Base-by-base conservation (phyloP, 2,797 vertebrate species). In the Falco columbarius region DNA sequence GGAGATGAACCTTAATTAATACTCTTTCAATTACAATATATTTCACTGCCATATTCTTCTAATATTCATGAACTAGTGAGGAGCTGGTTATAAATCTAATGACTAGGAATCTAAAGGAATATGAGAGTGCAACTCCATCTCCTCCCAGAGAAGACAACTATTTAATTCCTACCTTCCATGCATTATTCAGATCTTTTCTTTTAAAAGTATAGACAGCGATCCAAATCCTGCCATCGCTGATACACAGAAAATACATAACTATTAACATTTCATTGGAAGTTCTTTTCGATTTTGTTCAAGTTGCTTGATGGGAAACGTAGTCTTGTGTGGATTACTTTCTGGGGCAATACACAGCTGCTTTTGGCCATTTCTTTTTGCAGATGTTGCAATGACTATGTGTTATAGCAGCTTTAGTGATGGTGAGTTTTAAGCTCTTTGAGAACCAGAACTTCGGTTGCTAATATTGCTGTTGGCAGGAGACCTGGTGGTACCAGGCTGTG, bases 1-100 rank as follows among this genome's bases (percentile, higher is more conserved):
- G n/a, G 89, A 94, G 84, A 96, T 59, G 88, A 95, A 66, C 77
- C 85, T 79, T 95, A 96, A 97, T 97, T 96, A 97, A 95, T 96
- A 96, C 93, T 86, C 92, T 91, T 96, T 93, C 96, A 94, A 89
- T 95, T 93, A 75, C 92, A 95, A 80, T 93, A 58, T 91, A 90
- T 87, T 81, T 92, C 93, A 87, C 89, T 96, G 91, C 95, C 94
- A 81, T 85, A 87, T 87, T 92, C 81, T 75, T 91, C 89, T 89
- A 95, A 82, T 96, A 90, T 95, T 94, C 94, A 95, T 94, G 95
- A 93, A 79, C 66, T 42, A 58, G 58, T 44, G 67, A 86, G 61
- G 54, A 82, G 73, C 55, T 79, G 88, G 54, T 84, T 87, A 79
- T 87, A 86, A 88, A 92, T 91, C 93, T 90, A 90, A 95, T 86